Base-by-base conservation (phyloP, 1,140 invertebrate genomes). In the Aphaenogaster ashmeadi region DNA sequence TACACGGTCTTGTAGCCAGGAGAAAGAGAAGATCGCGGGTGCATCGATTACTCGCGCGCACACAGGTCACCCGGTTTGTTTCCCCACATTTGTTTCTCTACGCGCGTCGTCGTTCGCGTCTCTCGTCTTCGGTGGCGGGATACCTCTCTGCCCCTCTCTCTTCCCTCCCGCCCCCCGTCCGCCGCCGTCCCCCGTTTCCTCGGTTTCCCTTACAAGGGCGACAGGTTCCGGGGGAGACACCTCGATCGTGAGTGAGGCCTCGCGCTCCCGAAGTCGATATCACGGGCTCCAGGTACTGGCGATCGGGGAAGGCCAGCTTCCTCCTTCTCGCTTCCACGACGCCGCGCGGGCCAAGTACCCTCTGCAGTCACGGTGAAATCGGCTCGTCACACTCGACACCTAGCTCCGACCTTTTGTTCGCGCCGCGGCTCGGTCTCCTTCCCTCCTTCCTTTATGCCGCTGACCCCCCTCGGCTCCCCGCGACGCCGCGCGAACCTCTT, bases 31-130 rank as follows among this genome's bases (percentile, higher is more conserved):
- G 77, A 88, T 77, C 84, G 84, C 84, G 77, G 80, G 75, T 91
- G 81, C 90, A 91, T 91, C 86, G 90, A 91, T 91, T 91, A 36
- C 69, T 84, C 80, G 86, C 90, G 90, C 88, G 79, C 88, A 50
- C 41, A 44, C 66, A 33, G 62, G 88, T 91, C 86, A 89, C 77
- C 88, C 90, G 88, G 90, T 91, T 91, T 91, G 90, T 91, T 91
- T 91, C 62, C 33, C 69, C 11, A 47, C 67, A 52, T 83, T 72
- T 58, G 38, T 71, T 58, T 72, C 66, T 56, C 66, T 80, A 50
- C 33, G 36, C 77, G 44, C 77, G 58, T 79, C 44, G 41, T 80
- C 62, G 47, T 44, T 41, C 44, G 38, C 67, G 33, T 52, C 54
- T 80, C 60, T 52, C 50, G 41, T 47, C 27, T 56, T 66, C 44